Conservation (phyloP, 2,888 invertebrate species). For the Charanyca ferruginea region DNA sequence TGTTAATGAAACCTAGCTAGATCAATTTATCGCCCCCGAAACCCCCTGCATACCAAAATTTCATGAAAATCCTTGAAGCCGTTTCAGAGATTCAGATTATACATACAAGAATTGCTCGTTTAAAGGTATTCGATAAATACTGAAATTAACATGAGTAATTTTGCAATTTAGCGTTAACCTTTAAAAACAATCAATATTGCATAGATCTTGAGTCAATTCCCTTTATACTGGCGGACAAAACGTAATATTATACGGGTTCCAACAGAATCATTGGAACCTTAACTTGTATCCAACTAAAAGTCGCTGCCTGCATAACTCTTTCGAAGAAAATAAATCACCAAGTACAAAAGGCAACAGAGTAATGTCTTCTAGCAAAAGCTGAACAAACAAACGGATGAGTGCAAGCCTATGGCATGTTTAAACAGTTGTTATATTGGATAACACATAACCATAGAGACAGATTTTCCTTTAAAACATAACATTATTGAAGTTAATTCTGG, state of each 20-base stretch:
- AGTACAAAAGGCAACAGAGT: slow-evolving; percentile 1
- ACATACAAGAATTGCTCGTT: too few relatives aligned
- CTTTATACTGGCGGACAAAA: too few relatives aligned
- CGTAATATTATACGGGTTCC: too few relatives aligned
- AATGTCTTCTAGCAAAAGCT: slow-evolving; percentile 24
- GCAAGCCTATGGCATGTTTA: slow-evolving; percentile 24
- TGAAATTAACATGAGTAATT: neutral
- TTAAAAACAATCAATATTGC: neutral
- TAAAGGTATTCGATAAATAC: too few relatives aligned
- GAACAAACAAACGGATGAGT: slow-evolving; percentile 22
- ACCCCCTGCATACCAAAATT: too few relatives aligned
- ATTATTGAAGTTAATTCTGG: neutral
- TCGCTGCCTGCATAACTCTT: neutral
- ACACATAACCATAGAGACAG: slow-evolving; percentile 10
- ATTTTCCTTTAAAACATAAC: slow-evolving; percentile 12
- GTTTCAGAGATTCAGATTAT: too few relatives aligned
- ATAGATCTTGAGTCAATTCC: too few relatives aligned
- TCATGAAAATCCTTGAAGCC: too few relatives aligned
- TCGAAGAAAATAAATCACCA: slow-evolving; percentile 17
- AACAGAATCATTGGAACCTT: too few relatives aligned
- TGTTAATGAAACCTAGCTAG: too few relatives aligned
- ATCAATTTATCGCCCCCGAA: too few relatives aligned
- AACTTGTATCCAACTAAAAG: too few relatives aligned
- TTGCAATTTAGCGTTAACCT: neutral
- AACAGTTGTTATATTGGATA: slow-evolving; percentile 29